These are phyloP conservation scores for Chaetogeoica ovagalla DNA, from an alignment of 2,888 invertebrate species.

Conservation along the genomic window DNA sequence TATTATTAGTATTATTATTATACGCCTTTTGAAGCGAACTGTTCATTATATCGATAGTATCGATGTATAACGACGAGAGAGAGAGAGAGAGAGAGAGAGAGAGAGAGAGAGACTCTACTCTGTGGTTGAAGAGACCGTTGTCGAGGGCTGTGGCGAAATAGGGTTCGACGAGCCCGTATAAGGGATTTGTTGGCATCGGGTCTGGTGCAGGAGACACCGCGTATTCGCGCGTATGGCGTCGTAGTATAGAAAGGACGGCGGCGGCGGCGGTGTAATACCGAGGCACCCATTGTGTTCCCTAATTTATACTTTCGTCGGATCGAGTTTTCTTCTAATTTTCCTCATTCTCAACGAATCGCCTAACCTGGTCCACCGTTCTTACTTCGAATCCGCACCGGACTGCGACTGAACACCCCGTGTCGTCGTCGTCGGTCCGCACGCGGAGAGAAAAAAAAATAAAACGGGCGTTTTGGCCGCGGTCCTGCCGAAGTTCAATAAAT, in stretches of 20 bases:
- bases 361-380: not conserved
- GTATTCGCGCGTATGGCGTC: not conserved
- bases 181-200: constrained; percentile 43
- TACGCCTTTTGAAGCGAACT: too few relatives aligned
- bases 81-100: too few relatives aligned
- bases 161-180: not conserved
- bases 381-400: not conserved
- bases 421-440: not conserved
- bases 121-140: too few relatives aligned
- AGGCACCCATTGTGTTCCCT: constrained; percentile 29
- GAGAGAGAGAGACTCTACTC: too few relatives aligned
- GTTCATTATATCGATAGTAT: too few relatives aligned
- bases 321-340: constrained; percentile 24
- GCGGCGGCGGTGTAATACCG: not conserved
- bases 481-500: constrained; percentile 48
- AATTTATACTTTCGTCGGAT: constrained; percentile 44
- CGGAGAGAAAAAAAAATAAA: not conserved
- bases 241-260: too few relatives aligned
- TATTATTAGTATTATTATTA: too few relatives aligned
- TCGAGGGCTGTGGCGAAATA: not conserved
- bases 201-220: constrained; percentile 4
- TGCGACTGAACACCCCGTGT: too few relatives aligned
- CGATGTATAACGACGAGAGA: too few relatives aligned
- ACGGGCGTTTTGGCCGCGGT: constrained; percentile 34
- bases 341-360: not conserved